Evolutionary conservation across 2,113 vertebrate genomes (phyloP).

Genomic region (Perca schrenkii): DNA sequence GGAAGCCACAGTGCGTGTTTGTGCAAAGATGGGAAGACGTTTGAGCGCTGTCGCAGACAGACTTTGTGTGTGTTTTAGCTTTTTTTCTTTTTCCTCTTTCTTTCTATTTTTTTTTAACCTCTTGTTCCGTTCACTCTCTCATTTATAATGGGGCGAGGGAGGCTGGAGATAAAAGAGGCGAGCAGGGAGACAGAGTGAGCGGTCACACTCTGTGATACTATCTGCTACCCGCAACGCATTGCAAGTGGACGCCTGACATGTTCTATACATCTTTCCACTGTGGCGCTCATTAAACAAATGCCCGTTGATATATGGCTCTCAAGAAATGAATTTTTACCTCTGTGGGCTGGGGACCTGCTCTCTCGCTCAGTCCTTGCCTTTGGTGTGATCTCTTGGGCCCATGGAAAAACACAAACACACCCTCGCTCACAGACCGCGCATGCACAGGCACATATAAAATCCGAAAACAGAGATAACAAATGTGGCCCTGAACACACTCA

Average conservation of each 20-base stretch:
- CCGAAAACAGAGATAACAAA: slow-evolving; percentile 71
- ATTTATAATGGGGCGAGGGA: slow-evolving; percentile 93
- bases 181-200: slow-evolving; percentile 92
- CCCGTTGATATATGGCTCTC: slow-evolving; percentile 89
- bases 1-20: neutral
- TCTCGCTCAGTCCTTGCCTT: slow-evolving; percentile 58
- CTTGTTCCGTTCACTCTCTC: slow-evolving; percentile 90
- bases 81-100: slow-evolving; percentile 57
- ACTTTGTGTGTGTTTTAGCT: slow-evolving; percentile 62
- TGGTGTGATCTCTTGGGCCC: slow-evolving; percentile 77
- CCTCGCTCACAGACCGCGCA: neutral
- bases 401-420: slow-evolving; percentile 59
- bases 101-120: slow-evolving; percentile 87
- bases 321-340: slow-evolving; percentile 91
- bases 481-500: slow-evolving; percentile 60
- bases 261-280: slow-evolving; percentile 95
- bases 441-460: slow-evolving; percentile 36
- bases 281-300: slow-evolving; percentile 95
- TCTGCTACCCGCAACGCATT: slow-evolving; percentile 91
- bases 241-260: slow-evolving; percentile 93
- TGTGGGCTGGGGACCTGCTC: slow-evolving; percentile 74
- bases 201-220: slow-evolving; percentile 93
- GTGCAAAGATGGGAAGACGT: slow-evolving; percentile 34
- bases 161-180: slow-evolving; percentile 90
- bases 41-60: slow-evolving; percentile 33